Evolutionary conservation across 2,888 invertebrate species (phyloP).

Genomic region (Leptura quadrifasciata): DNA sequence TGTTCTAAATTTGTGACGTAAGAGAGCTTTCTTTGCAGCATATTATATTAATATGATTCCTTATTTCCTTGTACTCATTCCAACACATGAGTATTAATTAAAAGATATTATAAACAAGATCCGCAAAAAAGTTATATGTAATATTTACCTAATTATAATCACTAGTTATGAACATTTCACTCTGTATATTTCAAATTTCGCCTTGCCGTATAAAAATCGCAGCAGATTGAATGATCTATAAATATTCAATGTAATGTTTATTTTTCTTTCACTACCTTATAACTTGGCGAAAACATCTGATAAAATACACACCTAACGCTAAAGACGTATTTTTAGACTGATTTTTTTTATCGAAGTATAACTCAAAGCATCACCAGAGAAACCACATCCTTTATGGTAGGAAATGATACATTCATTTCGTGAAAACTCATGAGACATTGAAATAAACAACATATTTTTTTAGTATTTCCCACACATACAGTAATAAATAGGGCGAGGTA

Average conservation of each 20-base stretch:
- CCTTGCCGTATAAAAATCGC: background rate
- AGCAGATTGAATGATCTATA: constrained; percentile 21
- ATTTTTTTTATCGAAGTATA: constrained; percentile 6
- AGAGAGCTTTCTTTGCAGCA: too few relatives aligned
- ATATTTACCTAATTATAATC: background rate
- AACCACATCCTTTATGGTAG: constrained; percentile 31
- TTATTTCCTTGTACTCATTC: too few relatives aligned
- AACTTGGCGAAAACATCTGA: constrained; percentile 32
- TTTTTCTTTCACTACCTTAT: constrained; percentile 39
- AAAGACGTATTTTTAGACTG: constrained; percentile 35
- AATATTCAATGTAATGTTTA: constrained; percentile 30
- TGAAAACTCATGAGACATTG: constrained; percentile 10
- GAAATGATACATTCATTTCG: constrained; percentile 14
- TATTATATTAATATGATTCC: too few relatives aligned
- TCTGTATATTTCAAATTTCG: background rate
- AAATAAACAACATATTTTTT: background rate
- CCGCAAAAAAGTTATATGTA: too few relatives aligned
- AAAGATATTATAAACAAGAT: too few relatives aligned
- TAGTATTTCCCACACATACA: background rate
- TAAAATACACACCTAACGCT: constrained; percentile 26
- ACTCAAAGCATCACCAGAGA: background rate
- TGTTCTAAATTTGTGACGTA: too few relatives aligned
- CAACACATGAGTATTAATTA: too few relatives aligned
- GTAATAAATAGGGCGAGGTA: too few relatives aligned
- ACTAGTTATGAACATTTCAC: background rate